Evolutionary conservation across 2,113 vertebrate genomes (phyloP).

Genomic region (Falco punctatus): DNA sequence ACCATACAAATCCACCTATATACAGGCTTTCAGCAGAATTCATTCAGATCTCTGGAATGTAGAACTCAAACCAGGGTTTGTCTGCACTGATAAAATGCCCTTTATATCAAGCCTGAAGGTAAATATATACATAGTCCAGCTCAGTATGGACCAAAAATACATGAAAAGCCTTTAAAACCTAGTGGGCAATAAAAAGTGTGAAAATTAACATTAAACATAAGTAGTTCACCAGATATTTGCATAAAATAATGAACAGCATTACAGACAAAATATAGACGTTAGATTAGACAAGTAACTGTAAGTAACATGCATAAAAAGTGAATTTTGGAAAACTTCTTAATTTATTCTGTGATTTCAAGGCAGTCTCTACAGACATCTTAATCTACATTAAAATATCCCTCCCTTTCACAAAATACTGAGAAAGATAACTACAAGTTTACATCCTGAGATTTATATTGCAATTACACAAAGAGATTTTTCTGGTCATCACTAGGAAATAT

Average conservation of each 20-base stretch:
- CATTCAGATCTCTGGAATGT: conserved; percentile 11
- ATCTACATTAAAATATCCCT: background rate
- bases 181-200: background rate
- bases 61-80: background rate
- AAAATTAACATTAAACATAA: background rate
- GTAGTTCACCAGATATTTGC: background rate
- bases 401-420: background rate
- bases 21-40: conserved; percentile 7
- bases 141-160: background rate
- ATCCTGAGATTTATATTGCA: background rate
- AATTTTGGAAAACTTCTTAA: background rate
- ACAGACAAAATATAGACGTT: background rate
- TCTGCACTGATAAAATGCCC: conserved; percentile 2
- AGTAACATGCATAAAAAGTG: background rate
- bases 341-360: background rate
- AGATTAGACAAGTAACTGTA: background rate
- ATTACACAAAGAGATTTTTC: background rate
- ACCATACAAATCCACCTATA: background rate
- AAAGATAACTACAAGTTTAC: background rate
- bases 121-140: background rate
- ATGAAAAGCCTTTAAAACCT: background rate
- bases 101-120: background rate
- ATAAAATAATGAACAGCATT: background rate
- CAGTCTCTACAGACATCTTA: background rate
- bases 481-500: background rate